Evolutionary conservation across 2,113 vertebrate species (phyloP).

Genomic region (Aramus guarauna): DNA sequence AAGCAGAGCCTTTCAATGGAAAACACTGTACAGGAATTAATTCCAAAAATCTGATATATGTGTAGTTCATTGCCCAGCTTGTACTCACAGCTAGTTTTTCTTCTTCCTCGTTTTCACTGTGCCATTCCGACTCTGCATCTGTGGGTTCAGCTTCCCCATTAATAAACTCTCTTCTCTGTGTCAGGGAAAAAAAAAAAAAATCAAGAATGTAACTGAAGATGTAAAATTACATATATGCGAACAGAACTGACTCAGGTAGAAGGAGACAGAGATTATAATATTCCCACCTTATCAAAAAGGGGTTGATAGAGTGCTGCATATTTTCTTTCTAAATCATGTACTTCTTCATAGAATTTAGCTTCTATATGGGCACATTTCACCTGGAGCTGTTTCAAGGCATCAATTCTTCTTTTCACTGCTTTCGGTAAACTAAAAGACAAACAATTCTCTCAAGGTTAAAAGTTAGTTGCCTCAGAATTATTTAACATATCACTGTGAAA

Average conservation of each 20-base stretch:
- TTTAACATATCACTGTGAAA: neutral
- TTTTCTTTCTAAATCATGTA: slow-evolving; percentile 95
- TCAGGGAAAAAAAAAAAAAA: neutral
- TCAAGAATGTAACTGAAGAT: neutral
- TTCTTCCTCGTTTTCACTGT: slow-evolving; percentile 91
- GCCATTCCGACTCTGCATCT: slow-evolving; percentile 93
- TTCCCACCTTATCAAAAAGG: slow-evolving; percentile 90
- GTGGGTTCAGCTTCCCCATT: slow-evolving; percentile 88
- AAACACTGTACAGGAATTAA: neutral
- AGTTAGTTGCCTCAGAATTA: neutral
- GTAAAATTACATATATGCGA: neutral
- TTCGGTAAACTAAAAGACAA: slow-evolving; percentile 83
- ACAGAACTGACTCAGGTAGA: neutral
- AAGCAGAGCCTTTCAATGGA: neutral
- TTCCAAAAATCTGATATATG: neutral
- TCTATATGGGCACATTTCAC: slow-evolving; percentile 94
- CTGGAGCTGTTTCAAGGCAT: slow-evolving; percentile 94
- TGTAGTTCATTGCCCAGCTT: neutral
- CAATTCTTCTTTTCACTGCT: slow-evolving; percentile 91
- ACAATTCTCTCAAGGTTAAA: neutral
- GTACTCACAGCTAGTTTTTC: slow-evolving; percentile 90
- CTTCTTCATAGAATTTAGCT: slow-evolving; percentile 97
- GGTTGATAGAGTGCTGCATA: slow-evolving; percentile 93
- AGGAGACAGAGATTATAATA: neutral
- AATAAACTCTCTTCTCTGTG: slow-evolving; percentile 88